Base-by-base conservation (phyloP, 2,797 vertebrate genomes). In the Podarcis siculus region DNA sequence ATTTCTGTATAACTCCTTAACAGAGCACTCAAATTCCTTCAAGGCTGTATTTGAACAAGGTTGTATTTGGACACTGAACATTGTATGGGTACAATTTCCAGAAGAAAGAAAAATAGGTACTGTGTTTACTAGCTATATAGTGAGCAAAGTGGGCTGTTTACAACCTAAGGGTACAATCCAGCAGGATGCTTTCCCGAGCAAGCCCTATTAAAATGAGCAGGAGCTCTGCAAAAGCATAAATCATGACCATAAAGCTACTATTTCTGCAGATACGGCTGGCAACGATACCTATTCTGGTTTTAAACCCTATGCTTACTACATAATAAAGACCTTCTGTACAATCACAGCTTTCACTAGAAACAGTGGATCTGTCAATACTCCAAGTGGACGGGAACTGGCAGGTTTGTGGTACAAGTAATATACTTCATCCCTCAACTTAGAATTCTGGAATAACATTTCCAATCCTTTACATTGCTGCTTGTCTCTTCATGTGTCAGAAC, bases 111-210 rank as follows among this genome's bases (percentile, higher is more conserved):
- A 64, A 76, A 77, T 8, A 12, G 30, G n/a, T 27, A 61, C 79
- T 87, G 37, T 32, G n/a, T 76, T 76, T 66, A 66, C 58, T 81
- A 35, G 39, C 23, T 86, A 49, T 82, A 67, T 77, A 37, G 39
- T 82, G 45, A 87, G 58, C 64, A 82, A 83, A 49, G 39, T 77
- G 72, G 58, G n/a, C 67, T 69, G 49, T 87, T n/a, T 87, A 49
- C 86, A 82, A 39, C 80, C 72, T 66, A 55, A 87, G 61, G 39
- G n/a, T 17, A 55, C 23, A 27, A 35, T 55, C 42, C n/a, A 78
- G 25, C 25, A 21, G 39, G 32, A 78, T 12, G 25, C 49, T 35
- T n/a, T 82, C 42, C 72, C 82, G 30, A 66, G 15, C 61, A 87
- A 35, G 61, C 64, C 42, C 80, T 39, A 77, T 82, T 67, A 49